Evolutionary conservation across 2,113 vertebrate genomes (phyloP), one percentile per base, ranked within the genome.

Genomic region (Sinosuthora webbiana): DNA sequence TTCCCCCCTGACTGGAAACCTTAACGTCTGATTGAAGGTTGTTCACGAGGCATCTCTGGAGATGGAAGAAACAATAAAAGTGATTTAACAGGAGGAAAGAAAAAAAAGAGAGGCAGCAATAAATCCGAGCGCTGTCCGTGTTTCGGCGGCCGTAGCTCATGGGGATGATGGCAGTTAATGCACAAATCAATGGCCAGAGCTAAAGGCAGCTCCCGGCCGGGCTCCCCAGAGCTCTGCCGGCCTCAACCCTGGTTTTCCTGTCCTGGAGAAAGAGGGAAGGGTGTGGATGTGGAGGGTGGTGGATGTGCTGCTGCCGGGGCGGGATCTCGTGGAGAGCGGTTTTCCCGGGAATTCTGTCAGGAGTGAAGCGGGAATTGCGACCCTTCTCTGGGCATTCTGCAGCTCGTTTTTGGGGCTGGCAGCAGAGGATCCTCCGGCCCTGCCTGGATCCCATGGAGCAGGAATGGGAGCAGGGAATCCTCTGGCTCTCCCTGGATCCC

Each of bases 141-240:
- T 80, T 69, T 86, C 41, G 69, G 2, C 70, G 41, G 10, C 62
- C 41, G 13, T 79, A 15, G 69, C 57, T 62, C 4, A 88, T 65
- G 70, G 68, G 70, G 94, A 17, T 93, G 95, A 95, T 95, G 91
- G 92, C 88, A 93, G 69, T 94, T 94, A 94, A 96, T 69, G 95
- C 90, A 83, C 79, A 83, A 90, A 94, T 97, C 96, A 45, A 95
- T 97, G 73, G 0, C 3, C 41, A 37, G 67, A 74, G 60, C 62
- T 74, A 20, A 28, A 95, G 80, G 57, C 91, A 94, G 63, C 1
- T 73, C 63, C 37, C 53, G 44, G 85, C 1, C 55, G 45, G 80
- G 28, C 41, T 91, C 47, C 56, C 75, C 53, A 14, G 39, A 84
- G 42, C 70, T 83, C 50, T 35, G 73, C 13, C 24, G 64, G 3